Base-by-base conservation (phyloP, 2,888 invertebrate species). In the Minunthozetes semirufus region DNA sequence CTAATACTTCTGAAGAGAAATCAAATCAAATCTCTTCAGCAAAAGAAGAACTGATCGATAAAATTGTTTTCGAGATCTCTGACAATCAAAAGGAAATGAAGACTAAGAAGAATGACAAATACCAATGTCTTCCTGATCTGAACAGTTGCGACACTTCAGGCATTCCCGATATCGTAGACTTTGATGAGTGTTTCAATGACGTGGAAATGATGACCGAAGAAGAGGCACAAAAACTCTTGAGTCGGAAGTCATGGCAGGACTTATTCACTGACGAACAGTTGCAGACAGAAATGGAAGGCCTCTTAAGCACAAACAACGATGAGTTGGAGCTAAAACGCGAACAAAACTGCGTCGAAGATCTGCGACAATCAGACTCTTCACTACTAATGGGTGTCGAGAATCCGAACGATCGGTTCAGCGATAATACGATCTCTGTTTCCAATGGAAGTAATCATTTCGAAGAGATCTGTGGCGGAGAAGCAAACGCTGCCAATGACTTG, bases 191-290 rank as follows among this genome's bases (percentile, higher is more conserved):
- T 56, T 75, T 76, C 15, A 33, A 77, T 46, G 72, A 72, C 79
- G 86, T 88, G 68, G 84, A 79, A 46, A 75, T 88, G 82, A 90
- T 90, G 92, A 93, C 93, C 79, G 89, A 92, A 73, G 91, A 91
- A 81, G 93, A 93, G 84, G 93, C 92, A 17, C 92, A 93, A 83
- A 89, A 90, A 84, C 85, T 93, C 81, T 87, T 93, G 81, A 93
- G 92, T 84, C 88, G 90, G 81, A 90, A 72, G 53, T 72, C 72
- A 22, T 72, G 74, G 72, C 70, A 50, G 33, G 74, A 74, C 59
- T 13, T 59, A 17, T 22, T 75, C 22, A 73, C 27, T 68, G 53
- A 66, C 25, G 70, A 70, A 13, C 70, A 70, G 48, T 48, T 70
- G 46, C 70, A 70, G 17, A 25, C 46, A 15, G 70, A 70, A 46